These are phyloP conservation scores for Leptocoma aspasia DNA, from an alignment of 2,113 vertebrate species.

Conservation along the genomic window DNA sequence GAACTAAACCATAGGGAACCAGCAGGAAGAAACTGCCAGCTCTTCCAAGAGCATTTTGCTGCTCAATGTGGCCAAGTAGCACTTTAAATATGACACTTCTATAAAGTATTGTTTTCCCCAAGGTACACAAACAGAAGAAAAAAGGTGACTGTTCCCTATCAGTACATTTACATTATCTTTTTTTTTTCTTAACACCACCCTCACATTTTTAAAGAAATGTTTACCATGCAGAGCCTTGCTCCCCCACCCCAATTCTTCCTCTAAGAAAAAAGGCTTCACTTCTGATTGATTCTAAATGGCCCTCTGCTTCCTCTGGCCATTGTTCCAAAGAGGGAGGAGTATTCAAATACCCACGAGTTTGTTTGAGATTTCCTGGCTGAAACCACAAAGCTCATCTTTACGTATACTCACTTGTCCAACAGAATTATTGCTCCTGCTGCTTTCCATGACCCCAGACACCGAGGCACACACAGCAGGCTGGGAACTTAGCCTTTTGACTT, in stretches of 20 bases:
- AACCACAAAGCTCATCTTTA: constrained; percentile 42
- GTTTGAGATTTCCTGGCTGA: constrained; percentile 32
- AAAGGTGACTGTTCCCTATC: background rate
- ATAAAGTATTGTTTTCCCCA: background rate
- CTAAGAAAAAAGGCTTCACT: constrained; percentile 21
- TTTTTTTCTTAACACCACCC: background rate
- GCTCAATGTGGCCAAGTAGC: background rate
- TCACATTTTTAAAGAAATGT: background rate
- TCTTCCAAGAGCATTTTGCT: background rate
- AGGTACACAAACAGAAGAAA: accelerated
- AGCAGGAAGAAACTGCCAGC: background rate
- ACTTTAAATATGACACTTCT: background rate
- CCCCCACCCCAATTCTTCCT: constrained; percentile 32
- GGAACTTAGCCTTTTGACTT: constrained; percentile 21
- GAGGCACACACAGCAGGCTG: background rate
- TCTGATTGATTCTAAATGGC: constrained; percentile 44
- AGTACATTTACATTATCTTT: background rate
- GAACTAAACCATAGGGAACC: background rate
- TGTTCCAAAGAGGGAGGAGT: constrained; percentile 48
- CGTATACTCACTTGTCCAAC: background rate
- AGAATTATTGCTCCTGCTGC: constrained; percentile 16
- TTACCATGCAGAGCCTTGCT: background rate
- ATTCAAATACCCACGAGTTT: constrained; percentile 21
- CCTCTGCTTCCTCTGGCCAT: constrained; percentile 32
- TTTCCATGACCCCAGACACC: background rate